These are phyloP conservation scores for Ploceus nigricollis DNA, from an alignment of 2,113 vertebrate species.

Conservation along the genomic window DNA sequence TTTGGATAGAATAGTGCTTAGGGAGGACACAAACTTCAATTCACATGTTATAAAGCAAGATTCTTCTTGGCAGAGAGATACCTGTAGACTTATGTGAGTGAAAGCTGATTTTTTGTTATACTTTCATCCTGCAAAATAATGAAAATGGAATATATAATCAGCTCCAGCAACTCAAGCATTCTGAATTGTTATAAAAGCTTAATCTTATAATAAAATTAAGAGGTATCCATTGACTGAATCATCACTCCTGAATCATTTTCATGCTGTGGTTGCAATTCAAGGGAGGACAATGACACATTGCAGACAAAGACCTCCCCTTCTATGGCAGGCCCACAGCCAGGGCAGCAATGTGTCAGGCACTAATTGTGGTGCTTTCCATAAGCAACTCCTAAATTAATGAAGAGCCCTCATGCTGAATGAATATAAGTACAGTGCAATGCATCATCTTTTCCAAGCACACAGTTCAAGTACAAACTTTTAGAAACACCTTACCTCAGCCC, in stretches of 20 bases:
- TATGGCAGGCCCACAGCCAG: rapidly evolving
- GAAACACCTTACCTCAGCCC: not conserved
- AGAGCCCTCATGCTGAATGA: not conserved
- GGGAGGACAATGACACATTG: rapidly evolving
- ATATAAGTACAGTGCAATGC: not conserved
- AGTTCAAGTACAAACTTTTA: not conserved
- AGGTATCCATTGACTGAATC: not conserved
- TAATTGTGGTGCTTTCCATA: not conserved
- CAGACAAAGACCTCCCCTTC: not conserved
- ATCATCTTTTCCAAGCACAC: not conserved
- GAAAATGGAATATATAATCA: not conserved
- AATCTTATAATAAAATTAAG: not conserved
- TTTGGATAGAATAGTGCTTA: not conserved
- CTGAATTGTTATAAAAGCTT: not conserved
- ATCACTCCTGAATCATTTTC: not conserved
- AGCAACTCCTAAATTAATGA: not conserved
- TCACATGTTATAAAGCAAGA: not conserved
- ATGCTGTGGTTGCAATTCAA: not conserved
- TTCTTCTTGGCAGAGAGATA: not conserved
- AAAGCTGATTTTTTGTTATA: not conserved
- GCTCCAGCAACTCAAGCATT: not conserved
- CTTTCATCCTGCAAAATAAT: not conserved
- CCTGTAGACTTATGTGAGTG: rapidly evolving
- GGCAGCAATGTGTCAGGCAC: not conserved
- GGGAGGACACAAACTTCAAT: not conserved